These are phyloP conservation scores for Porites lobata DNA, from an alignment of 92 coral and sea anemone genomes.

Conservation along the genomic window DNA sequence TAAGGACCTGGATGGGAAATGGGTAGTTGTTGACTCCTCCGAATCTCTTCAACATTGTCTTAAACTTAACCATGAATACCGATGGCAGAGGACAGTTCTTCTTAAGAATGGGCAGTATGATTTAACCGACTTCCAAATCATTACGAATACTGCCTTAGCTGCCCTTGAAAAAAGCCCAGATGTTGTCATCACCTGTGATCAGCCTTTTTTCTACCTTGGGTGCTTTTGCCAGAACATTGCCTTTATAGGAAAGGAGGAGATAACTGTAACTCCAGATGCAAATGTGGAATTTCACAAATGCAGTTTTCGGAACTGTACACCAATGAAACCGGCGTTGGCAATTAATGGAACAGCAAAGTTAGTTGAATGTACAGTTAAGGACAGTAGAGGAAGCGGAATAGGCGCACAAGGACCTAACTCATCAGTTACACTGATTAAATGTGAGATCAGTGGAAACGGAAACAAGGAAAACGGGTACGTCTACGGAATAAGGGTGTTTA, in stretches of 20 bases:
- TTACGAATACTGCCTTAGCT: neutral
- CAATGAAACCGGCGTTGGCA: neutral
- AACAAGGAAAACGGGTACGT: neutral
- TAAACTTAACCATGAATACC: neutral
- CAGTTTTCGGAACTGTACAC: neutral
- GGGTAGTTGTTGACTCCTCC: neutral
- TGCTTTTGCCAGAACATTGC: neutral
- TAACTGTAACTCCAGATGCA: neutral
- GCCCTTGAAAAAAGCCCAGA: neutral
- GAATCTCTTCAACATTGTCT: neutral
- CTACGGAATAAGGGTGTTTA: neutral
- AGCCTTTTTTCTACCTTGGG: accelerated
- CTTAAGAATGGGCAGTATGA: neutral
- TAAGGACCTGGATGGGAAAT: slow-evolving; percentile 7
- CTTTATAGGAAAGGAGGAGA: neutral
- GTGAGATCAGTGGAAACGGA: slow-evolving; percentile 14
- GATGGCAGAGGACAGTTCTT: neutral
- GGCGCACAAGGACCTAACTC: neutral
- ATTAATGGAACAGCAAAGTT: neutral
- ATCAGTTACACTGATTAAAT: neutral
- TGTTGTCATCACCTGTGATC: neutral
- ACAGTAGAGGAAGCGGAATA: slow-evolving; percentile 18
- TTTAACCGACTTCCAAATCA: neutral
- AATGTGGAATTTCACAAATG: slow-evolving; percentile 6
- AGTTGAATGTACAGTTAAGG: neutral